A percentile compares a stretch with the other conserved stretches of the same genome.
These are phyloP conservation scores for Anhinga anhinga DNA, from an alignment of 2,113 vertebrate genomes.

Conservation along the genomic window DNA sequence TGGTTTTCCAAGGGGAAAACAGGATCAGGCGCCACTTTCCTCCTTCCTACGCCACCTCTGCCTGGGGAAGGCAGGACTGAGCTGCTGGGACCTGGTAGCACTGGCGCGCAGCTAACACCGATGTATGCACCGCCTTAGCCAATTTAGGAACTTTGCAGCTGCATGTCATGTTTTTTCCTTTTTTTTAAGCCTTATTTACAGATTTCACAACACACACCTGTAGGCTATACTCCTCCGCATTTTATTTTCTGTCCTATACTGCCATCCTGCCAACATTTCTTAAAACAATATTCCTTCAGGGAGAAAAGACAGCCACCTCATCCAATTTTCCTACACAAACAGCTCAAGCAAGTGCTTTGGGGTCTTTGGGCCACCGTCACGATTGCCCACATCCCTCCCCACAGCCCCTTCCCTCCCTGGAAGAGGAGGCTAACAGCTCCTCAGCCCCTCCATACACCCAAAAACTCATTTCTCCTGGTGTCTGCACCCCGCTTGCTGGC, in stretches of 20 bases:
- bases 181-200: not conserved
- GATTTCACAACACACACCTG: not conserved
- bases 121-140: accelerated
- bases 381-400: not conserved
- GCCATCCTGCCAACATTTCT: not conserved
- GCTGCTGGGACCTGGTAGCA: accelerated
- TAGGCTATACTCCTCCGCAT: not conserved
- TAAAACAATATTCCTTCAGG: not conserved
- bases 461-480: not conserved
- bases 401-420: not conserved
- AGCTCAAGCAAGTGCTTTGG: not conserved
- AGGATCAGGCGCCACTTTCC: not conserved
- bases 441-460: not conserved
- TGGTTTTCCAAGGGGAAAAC: not conserved
- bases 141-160: not conserved
- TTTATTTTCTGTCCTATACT: not conserved
- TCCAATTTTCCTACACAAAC: not conserved
- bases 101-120: accelerated
- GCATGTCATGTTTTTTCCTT: not conserved
- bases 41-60: not conserved
- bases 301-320: not conserved
- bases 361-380: not conserved
- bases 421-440: not conserved
- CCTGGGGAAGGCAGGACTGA: not conserved
- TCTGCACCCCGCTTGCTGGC: not conserved